Evolutionary conservation across 2,797 vertebrate species (phyloP).

Genomic region (Prunella strophiata): DNA sequence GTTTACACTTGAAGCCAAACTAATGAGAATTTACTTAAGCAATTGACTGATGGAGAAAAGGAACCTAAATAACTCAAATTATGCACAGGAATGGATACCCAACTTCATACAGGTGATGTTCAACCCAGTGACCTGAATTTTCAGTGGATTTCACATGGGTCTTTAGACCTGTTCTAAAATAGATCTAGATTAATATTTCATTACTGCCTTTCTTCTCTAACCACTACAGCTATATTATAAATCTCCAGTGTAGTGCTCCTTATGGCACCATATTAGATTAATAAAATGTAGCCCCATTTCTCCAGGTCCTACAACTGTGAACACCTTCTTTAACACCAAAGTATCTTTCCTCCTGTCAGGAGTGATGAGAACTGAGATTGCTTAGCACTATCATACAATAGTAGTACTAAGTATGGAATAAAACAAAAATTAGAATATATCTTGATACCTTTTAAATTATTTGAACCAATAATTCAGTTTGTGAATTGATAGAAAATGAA

Average conservation of each 20-base stretch:
- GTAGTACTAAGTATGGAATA: background rate
- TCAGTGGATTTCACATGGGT: background rate
- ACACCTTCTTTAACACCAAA: background rate
- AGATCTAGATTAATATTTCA: background rate
- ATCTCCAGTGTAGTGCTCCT: background rate
- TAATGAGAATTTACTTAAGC: background rate
- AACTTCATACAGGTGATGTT: background rate
- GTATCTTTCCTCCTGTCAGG: background rate
- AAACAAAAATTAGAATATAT: background rate
- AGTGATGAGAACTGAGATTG: background rate
- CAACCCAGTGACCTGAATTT: slow-evolving; percentile 14
- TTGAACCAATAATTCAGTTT: background rate
- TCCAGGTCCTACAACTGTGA: background rate
- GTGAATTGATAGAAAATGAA: background rate
- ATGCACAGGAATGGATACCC: background rate
- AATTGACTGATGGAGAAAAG: background rate
- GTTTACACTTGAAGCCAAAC: background rate
- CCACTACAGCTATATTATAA: background rate
- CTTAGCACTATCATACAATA: background rate
- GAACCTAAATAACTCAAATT: background rate
- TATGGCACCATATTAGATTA: background rate
- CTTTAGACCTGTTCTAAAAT: background rate
- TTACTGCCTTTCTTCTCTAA: background rate
- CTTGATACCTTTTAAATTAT: background rate
- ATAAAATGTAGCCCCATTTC: background rate